Evolutionary conservation across 2,888 invertebrate species (phyloP).

Genomic region (Crepidodera aurea): DNA sequence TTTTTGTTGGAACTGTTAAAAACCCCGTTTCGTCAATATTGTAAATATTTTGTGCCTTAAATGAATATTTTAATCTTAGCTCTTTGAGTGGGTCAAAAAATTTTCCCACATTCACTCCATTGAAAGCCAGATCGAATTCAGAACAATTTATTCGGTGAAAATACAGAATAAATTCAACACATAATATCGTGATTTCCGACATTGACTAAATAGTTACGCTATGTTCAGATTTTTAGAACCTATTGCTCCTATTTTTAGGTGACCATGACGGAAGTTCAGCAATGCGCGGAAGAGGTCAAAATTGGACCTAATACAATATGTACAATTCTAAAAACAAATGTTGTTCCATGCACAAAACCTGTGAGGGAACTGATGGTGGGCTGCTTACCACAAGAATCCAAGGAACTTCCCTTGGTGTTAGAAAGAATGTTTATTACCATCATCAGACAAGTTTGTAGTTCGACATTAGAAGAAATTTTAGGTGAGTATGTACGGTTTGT

Average conservation of each 20-base stretch:
- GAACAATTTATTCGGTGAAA: too few relatives aligned
- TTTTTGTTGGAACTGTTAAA: too few relatives aligned
- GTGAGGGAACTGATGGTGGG: slow-evolving; percentile 27
- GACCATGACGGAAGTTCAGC: slow-evolving; percentile 17
- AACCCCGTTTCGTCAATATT: too few relatives aligned
- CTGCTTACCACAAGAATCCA: slow-evolving; percentile 35
- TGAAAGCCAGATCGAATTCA: too few relatives aligned
- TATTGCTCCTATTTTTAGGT: too few relatives aligned
- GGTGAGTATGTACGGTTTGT: slow-evolving; percentile 36
- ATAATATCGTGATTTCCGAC: too few relatives aligned
- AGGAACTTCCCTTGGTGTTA: slow-evolving; percentile 24
- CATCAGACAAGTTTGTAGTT: slow-evolving; percentile 35
- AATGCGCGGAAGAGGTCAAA: slow-evolving; percentile 32
- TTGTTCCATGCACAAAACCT: slow-evolving; percentile 34
- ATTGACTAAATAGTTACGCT: too few relatives aligned
- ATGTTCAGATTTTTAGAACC: too few relatives aligned
- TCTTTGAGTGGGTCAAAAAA: too few relatives aligned
- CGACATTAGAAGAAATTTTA: slow-evolving; percentile 37
- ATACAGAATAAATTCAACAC: too few relatives aligned
- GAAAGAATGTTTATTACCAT: slow-evolving; percentile 29
- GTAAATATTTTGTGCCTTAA: background rate
- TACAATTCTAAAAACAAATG: slow-evolving; percentile 29
- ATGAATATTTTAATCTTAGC: background rate
- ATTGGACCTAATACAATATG: slow-evolving; percentile 36
- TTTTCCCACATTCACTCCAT: too few relatives aligned